These are phyloP conservation scores for Sceliomorpha sp. DNA, from an alignment of 2,888 invertebrate genomes.

Conservation along the genomic window DNA sequence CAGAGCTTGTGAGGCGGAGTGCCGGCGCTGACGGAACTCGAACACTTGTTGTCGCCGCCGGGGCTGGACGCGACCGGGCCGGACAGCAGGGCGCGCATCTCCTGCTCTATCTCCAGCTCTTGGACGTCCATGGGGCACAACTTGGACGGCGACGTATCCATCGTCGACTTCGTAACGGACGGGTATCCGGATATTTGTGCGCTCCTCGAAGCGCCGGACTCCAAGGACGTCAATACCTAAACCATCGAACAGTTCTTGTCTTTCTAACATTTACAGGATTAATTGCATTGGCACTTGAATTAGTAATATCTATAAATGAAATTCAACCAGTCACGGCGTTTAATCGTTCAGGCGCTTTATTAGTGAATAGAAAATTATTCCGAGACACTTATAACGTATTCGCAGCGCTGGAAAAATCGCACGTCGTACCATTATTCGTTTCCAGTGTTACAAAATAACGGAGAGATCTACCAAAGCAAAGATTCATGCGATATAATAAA, in stretches of 20 bases:
- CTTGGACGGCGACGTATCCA: conserved; percentile 70
- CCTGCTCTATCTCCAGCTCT: conserved; percentile 72
- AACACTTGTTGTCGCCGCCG: conserved; percentile 81
- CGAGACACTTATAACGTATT: no score
- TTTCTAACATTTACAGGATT: neutral
- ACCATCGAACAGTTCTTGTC: conserved; percentile 14
- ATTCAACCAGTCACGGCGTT: no score
- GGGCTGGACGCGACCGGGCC: conserved; percentile 80
- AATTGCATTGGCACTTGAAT: conserved; percentile 1
- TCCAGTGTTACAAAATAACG: no score
- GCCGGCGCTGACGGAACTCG: conserved; percentile 59
- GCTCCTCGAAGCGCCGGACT: conserved; percentile 81
- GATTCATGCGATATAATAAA: no score
- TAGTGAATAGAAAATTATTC: no score
- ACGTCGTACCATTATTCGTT: no score
- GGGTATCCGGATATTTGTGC: conserved; percentile 6
- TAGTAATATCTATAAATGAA: no score
- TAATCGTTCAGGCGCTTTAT: no score
- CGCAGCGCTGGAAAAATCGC: no score
- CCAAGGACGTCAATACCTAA: conserved; percentile 89
- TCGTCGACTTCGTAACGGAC: conserved; percentile 83
- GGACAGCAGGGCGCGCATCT: conserved; percentile 79
- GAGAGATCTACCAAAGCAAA: no score
- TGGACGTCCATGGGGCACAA: conserved; percentile 67
- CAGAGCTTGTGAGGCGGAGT: conserved; percentile 82